Percentiles rank a stretch among this genome's conserved stretches.
Evolutionary conservation across 2,888 invertebrate species (phyloP).

Genomic region (Xestia xanthographa): DNA sequence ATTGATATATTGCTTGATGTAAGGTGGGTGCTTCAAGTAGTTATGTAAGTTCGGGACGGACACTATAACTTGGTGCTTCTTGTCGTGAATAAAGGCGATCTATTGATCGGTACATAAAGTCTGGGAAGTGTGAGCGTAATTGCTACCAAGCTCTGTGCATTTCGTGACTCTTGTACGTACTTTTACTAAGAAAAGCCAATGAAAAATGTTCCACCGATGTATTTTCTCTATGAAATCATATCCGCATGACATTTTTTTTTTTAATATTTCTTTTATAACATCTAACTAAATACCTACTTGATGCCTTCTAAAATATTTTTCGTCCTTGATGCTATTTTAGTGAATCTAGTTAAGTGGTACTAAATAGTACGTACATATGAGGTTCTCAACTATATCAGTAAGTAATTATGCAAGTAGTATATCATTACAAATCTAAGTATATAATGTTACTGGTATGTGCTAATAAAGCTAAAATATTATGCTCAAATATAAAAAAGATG

Average conservation of each 20-base stretch:
- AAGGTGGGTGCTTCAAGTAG: constrained; percentile 87
- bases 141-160: constrained; percentile 89
- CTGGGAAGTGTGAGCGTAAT: constrained; percentile 90
- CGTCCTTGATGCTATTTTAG: constrained; percentile 45
- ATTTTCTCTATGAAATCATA: constrained; percentile 55
- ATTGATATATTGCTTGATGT: constrained; percentile 74
- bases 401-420: constrained; percentile 58
- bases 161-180: constrained; percentile 84
- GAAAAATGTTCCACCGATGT: constrained; percentile 75
- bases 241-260: constrained; percentile 48
- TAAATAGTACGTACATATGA: constrained; percentile 53
- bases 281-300: constrained; percentile 55
- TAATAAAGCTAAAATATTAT: constrained; percentile 69
- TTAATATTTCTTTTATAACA: constrained; percentile 34
- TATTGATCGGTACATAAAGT: constrained; percentile 83
- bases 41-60: constrained; percentile 78
- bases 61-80: constrained; percentile 82
- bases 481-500: constrained; percentile 68
- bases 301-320: constrained; percentile 50
- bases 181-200: constrained; percentile 85
- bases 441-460: constrained; percentile 63
- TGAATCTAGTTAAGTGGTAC: constrained; percentile 54
- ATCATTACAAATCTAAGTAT: constrained; percentile 57
- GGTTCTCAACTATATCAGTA: constrained; percentile 57
- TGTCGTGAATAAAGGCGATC: constrained; percentile 84